These are phyloP conservation scores for Neoascia interrupta DNA, from an alignment of 2,888 invertebrate genomes.

Conservation along the genomic window DNA sequence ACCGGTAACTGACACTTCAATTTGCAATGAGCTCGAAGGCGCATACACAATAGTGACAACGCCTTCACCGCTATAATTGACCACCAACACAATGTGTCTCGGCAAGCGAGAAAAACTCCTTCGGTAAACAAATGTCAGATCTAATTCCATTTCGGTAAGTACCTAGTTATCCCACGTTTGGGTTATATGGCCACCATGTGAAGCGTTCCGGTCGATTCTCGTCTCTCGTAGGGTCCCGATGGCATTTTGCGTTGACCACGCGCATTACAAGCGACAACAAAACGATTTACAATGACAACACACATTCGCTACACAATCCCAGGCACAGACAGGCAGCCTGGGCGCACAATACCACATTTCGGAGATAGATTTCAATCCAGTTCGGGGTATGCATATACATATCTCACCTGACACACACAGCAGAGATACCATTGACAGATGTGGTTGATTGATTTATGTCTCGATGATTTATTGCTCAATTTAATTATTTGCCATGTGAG, in stretches of 20 bases:
- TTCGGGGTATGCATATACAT: no score
- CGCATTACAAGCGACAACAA: slow-evolving; percentile 64
- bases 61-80: slow-evolving; percentile 62
- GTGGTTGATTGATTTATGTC: slow-evolving; percentile 65
- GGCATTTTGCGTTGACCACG: slow-evolving; percentile 62
- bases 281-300: slow-evolving; percentile 65
- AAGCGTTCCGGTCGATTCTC: no score
- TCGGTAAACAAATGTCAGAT: slow-evolving; percentile 64
- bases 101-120: background rate
- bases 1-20: slow-evolving; percentile 62
- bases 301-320: slow-evolving; percentile 46
- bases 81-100: slow-evolving; percentile 40
- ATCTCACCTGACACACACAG: slow-evolving; percentile 59
- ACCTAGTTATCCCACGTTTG: slow-evolving; percentile 67
- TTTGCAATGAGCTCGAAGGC: slow-evolving; percentile 60
- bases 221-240: slow-evolving; percentile 33
- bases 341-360: slow-evolving; percentile 31
- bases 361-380: slow-evolving; percentile 48
- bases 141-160: slow-evolving; percentile 67
- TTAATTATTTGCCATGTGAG: slow-evolving; percentile 65
- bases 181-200: slow-evolving; percentile 35
- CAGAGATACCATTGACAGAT: slow-evolving; percentile 59
- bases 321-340: slow-evolving; percentile 27
- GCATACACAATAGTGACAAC: slow-evolving; percentile 57
- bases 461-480: slow-evolving; percentile 68